phyloP scores from a whole-genome alignment of 2,888 invertebrate species.

The Schrankia costaestrigalis region DNA sequence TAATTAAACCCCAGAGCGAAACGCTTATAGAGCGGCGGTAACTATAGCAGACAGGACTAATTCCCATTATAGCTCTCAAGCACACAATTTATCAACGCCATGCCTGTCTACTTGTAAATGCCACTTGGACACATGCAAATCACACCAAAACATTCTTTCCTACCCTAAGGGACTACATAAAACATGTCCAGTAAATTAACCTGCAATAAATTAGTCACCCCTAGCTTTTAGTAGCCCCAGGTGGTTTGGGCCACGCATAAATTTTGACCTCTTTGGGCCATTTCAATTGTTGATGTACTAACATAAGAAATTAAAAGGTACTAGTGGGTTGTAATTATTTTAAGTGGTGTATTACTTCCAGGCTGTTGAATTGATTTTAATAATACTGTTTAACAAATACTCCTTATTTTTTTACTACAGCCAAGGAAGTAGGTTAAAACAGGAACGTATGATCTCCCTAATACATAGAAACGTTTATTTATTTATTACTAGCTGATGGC shows the following conservation, averaged over 20 bases:
- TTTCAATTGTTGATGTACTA: constrained; percentile 56
- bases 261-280: constrained; percentile 47
- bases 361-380: too few relatives aligned
- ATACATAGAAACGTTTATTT: too few relatives aligned
- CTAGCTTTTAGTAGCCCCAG: constrained; percentile 45
- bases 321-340: constrained; percentile 2
- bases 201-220: constrained; percentile 60
- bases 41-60: constrained; percentile 20
- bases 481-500: too few relatives aligned
- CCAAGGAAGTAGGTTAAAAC: too few relatives aligned
- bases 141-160: constrained; percentile 64
- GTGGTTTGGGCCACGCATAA: constrained; percentile 51
- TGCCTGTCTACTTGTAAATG: constrained; percentile 30
- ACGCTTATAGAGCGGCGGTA: constrained; percentile 3
- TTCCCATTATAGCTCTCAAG: constrained; percentile 14
- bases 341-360: neutral
- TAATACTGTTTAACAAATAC: too few relatives aligned
- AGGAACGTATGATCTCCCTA: too few relatives aligned
- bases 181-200: constrained; percentile 62
- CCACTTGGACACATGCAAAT: constrained; percentile 69
- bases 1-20: constrained; percentile 10
- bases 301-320: constrained; percentile 25
- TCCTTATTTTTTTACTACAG: too few relatives aligned
- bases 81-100: constrained; percentile 23
- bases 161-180: constrained; percentile 44